Evolutionary conservation across 2,888 invertebrate species (phyloP).

Genomic region (Eudasyphora cyanicolor): DNA sequence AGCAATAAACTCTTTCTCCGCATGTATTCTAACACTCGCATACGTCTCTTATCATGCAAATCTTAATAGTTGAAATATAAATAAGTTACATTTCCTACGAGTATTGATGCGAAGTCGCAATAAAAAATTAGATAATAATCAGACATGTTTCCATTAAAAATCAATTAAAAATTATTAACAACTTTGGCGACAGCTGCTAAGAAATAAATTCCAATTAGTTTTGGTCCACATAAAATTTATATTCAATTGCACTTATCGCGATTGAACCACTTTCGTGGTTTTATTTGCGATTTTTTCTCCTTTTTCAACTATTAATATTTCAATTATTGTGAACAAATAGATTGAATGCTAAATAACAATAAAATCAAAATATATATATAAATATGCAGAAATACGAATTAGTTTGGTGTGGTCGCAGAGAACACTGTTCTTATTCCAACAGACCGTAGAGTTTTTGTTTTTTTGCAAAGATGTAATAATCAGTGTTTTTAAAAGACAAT

Average conservation of each 20-base stretch:
- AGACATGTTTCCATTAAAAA: constrained; percentile 50
- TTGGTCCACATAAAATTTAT: not conserved
- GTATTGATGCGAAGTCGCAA: not conserved
- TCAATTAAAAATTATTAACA: constrained; percentile 49
- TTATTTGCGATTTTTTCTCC: not conserved
- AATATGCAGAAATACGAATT: no score
- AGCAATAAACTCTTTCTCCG: no score
- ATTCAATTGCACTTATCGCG: not conserved
- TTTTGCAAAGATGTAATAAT: no score
- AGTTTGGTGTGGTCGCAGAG: no score
- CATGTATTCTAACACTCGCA: no score
- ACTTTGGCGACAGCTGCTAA: constrained; percentile 9
- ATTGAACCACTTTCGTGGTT: not conserved
- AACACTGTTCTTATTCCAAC: no score
- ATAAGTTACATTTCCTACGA: not conserved
- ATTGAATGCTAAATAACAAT: not conserved
- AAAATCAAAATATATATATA: not conserved
- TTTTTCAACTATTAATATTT: not conserved
- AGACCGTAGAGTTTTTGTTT: no score
- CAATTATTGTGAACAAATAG: not conserved
- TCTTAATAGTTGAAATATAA: not conserved
- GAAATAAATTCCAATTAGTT: constrained; percentile 31
- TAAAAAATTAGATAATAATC: constrained; percentile 37
- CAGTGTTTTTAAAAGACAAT: no score
- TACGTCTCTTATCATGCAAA: not conserved